Evolutionary conservation across 2,113 vertebrate genomes (phyloP), one percentile per base, ranked within the genome.

Genomic region (Cisticola juncidis): DNA sequence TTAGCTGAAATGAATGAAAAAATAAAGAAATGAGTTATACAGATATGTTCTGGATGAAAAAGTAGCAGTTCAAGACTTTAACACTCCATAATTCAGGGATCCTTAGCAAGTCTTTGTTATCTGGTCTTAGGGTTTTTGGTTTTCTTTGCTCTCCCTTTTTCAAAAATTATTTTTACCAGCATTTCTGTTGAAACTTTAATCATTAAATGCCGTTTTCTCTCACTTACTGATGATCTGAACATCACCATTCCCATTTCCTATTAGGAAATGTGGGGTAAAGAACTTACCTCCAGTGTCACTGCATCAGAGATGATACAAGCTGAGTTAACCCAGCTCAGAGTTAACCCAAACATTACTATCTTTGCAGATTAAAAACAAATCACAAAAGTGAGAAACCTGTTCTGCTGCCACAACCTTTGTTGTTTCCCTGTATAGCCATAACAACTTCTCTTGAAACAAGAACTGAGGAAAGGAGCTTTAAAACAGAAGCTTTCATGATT

Each of bases 141-240:
- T 57, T 42, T 58, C 18, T 56, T 76, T 69, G 14, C 31, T 40
- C 21, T 47, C 23, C 9, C 12, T 70, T 60, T 36, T 23, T 20
- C 3, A 3, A 19, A 4, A 9, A 7, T 9, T 25, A 19, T 17
- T 11, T 28, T 2, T 35, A 15, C 31, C 5, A 48, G 22, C 1
- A 6, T 81, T 92, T 88, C 61, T 29, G 3, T 56, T 40, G 48
- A 61, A 94, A 91, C 3, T 78, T 86, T 25, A 45, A 35, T 62
- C 16, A 38, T 62, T 38, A 42, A 9, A 19, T 58, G 23, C 14
- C 7, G 50, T 62, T 70, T 84, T 70, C 28, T 84, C 26, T 61
- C 56, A 47, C 38, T 54, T 64, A 28, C 54, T 77, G 14, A 35
- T 57, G 29, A 36, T 74, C 38, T 84, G 44, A 95, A 80, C 24